Percentiles rank a stretch among this genome's conserved stretches.
These are phyloP conservation scores for Caenorhabditis angaria DNA, from an alignment of 2,888 invertebrate genomes.

Conservation along the genomic window DNA sequence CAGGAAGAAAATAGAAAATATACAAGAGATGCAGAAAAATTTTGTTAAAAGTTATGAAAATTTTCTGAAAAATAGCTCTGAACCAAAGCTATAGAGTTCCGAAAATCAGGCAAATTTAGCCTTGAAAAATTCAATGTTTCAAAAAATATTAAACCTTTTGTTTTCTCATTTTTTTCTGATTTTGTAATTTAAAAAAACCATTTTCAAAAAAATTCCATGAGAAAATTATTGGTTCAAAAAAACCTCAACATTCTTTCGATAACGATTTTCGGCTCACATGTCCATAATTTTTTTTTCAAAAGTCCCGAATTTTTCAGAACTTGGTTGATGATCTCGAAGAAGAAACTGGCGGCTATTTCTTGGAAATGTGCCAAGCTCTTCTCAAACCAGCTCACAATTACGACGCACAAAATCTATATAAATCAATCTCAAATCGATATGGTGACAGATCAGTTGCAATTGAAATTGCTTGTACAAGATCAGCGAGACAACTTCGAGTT, in stretches of 20 bases:
- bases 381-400: slow-evolving; percentile 72
- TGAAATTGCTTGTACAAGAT: slow-evolving; percentile 71
- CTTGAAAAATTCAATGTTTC: too few relatives aligned
- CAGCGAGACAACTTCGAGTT: slow-evolving; percentile 70
- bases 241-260: too few relatives aligned
- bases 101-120: too few relatives aligned
- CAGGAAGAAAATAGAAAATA: too few relatives aligned
- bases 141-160: too few relatives aligned
- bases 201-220: too few relatives aligned
- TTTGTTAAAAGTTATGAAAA: too few relatives aligned
- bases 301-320: slow-evolving; percentile 64
- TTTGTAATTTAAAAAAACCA: neutral
- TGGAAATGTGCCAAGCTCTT: slow-evolving; percentile 72
- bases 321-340: slow-evolving; percentile 73
- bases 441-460: slow-evolving; percentile 69
- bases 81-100: too few relatives aligned
- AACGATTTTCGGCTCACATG: too few relatives aligned
- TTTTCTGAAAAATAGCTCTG: neutral
- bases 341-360: slow-evolving; percentile 74
- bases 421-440: slow-evolving; percentile 71
- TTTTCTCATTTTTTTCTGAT: too few relatives aligned
- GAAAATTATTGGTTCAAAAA: neutral
- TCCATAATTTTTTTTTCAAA: too few relatives aligned
- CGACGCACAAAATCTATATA: slow-evolving; percentile 72
- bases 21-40: too few relatives aligned